Evolutionary conservation across 2,113 vertebrate genomes (phyloP).

Genomic region (Condylura cristata): DNA sequence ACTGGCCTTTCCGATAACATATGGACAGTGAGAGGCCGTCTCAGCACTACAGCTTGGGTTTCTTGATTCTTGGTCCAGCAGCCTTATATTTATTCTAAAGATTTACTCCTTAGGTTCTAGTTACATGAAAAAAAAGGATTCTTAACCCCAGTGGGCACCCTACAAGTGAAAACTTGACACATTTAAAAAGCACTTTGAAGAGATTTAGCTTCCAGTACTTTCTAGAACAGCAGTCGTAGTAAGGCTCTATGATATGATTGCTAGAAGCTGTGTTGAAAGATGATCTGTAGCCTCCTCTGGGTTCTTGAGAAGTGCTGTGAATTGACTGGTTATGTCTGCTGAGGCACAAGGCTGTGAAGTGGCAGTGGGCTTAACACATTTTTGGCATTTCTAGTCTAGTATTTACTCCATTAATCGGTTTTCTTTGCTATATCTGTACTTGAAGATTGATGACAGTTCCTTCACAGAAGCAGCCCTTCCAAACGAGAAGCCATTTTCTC

Average conservation of each 20-base stretch:
- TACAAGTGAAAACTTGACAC: slow-evolving; percentile 15
- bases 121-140: not conserved
- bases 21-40: not conserved
- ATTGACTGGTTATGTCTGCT: not conserved
- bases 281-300: not conserved
- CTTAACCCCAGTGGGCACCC: not conserved
- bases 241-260: not conserved
- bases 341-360: not conserved
- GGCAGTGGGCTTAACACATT: not conserved
- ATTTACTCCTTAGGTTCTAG: not conserved
- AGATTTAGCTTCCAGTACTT: not conserved
- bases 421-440: not conserved
- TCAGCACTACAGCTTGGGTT: not conserved
- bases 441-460: slow-evolving; percentile 55
- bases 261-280: not conserved
- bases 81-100: not conserved
- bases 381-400: slow-evolving; percentile 34
- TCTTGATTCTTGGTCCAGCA: not conserved
- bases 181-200: not conserved
- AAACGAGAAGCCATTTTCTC: slow-evolving; percentile 46
- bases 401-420: slow-evolving; percentile 50
- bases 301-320: not conserved
- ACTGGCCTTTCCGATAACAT: not conserved
- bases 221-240: not conserved
- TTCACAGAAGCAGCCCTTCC: slow-evolving; percentile 59